phyloP scores from a whole-genome alignment of 2,888 invertebrate genomes.

The Saturnia japonica region DNA sequence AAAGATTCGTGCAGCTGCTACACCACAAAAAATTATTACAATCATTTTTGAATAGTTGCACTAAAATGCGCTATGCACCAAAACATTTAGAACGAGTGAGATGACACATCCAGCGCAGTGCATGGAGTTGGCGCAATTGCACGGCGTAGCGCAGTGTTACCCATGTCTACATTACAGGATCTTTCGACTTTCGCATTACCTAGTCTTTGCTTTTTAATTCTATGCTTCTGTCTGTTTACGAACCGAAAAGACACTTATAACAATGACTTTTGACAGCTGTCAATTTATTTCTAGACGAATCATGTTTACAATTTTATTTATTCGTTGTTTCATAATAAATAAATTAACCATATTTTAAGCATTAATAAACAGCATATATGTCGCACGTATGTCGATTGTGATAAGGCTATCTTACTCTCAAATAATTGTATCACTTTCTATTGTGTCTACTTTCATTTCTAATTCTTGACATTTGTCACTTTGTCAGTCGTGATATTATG shows the following conservation, averaged over 20 bases:
- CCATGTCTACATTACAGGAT: too few species aligned
- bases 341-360: background rate
- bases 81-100: too few species aligned
- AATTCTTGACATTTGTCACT: background rate
- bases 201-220: too few species aligned
- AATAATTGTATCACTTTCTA: conserved; percentile 1
- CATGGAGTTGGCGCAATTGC: too few species aligned
- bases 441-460: too few species aligned
- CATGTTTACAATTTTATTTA: background rate
- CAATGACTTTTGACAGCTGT: background rate
- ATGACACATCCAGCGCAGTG: too few species aligned
- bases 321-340: conserved; percentile 2
- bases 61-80: too few species aligned
- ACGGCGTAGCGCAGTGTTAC: too few species aligned
- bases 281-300: conserved; percentile 10
- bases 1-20: too few species aligned
- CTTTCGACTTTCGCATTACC: too few species aligned
- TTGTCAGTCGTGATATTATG: background rate
- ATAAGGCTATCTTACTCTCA: conserved; percentile 8
- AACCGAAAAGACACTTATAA: background rate
- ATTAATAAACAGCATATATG: background rate
- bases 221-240: background rate
- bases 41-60: too few species aligned
- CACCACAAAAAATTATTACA: too few species aligned
- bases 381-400: background rate